These are phyloP conservation scores for Melitaea cinxia DNA, from an alignment of 1,140 invertebrate species.

Conservation along the genomic window DNA sequence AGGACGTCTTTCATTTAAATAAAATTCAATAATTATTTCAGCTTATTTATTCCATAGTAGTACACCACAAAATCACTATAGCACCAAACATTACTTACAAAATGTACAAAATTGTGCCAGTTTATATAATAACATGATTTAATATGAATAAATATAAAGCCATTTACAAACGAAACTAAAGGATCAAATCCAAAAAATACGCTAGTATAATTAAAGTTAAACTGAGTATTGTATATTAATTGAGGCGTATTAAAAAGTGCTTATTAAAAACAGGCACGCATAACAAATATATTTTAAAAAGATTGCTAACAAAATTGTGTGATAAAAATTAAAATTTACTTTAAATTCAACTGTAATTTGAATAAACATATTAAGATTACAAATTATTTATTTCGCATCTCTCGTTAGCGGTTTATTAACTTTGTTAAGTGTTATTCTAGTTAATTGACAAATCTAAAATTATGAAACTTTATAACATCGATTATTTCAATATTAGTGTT, in stretches of 20 bases:
- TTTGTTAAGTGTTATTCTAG: too few species aligned
- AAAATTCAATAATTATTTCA: conserved; percentile 29
- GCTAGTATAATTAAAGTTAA: conserved; percentile 12
- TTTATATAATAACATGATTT: conserved; percentile 36
- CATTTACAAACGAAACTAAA: conserved; percentile 20
- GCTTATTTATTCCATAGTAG: conserved; percentile 68
- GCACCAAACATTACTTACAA: conserved; percentile 79
- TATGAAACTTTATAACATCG: too few species aligned
- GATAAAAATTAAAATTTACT: too few species aligned
- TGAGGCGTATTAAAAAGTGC: background rate
- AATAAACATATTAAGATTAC: background rate
- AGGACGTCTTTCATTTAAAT: conserved; percentile 14
- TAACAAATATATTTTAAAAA: too few species aligned
- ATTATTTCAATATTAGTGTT: too few species aligned
- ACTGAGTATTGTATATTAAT: conserved; percentile 19
- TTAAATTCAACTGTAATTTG: too few species aligned
- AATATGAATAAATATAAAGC: conserved; percentile 15
- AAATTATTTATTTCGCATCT: background rate
- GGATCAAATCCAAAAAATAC: conserved; percentile 5
- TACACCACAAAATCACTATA: conserved; percentile 75
- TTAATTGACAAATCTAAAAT: background rate
- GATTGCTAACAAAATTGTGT: too few species aligned
- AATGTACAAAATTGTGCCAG: conserved; percentile 79
- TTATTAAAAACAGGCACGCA: background rate
- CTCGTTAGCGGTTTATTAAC: too few species aligned